Conservation (phyloP, 2,113 vertebrate species). For the Gavialis gangeticus region DNA sequence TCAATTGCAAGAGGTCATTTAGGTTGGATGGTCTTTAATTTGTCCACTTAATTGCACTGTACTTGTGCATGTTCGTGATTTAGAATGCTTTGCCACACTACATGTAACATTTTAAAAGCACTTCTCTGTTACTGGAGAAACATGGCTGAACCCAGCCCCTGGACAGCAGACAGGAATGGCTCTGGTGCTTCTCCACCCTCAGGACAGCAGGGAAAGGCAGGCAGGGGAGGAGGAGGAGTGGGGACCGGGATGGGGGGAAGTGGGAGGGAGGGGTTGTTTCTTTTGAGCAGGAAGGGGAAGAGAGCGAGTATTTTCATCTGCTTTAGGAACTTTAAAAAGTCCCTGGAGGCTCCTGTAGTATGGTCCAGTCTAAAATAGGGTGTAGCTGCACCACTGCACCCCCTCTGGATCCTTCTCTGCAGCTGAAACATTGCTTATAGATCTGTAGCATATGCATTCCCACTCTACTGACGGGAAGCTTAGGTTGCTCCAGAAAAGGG, state of each 20-base stretch:
- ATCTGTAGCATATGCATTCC: background rate
- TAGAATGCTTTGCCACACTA: constrained; percentile 72
- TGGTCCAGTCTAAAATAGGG: too few species aligned
- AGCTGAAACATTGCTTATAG: background rate
- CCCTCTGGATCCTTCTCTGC: too few species aligned
- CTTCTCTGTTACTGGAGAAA: constrained; percentile 68
- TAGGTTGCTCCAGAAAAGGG: background rate
- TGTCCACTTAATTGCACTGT: constrained; percentile 71
- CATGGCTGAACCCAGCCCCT: constrained; percentile 72
- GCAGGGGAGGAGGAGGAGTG: too few species aligned
- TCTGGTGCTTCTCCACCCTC: too few species aligned
- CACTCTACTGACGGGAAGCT: background rate
- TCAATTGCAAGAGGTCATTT: constrained; percentile 55
- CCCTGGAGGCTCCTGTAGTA: too few species aligned
- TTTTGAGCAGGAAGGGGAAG: too few species aligned
- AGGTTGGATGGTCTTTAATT: constrained; percentile 66
- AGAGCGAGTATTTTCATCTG: too few species aligned
- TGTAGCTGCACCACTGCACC: too few species aligned
- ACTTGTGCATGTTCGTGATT: constrained; percentile 73
- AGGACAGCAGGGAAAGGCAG: too few species aligned
- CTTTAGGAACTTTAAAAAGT: too few species aligned
- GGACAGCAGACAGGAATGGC: background rate
- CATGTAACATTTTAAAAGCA: constrained; percentile 71
- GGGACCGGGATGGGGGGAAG: too few species aligned
- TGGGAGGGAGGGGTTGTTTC: too few species aligned